Conservation (phyloP, 2,888 invertebrate genomes). For the Drosophila trichaetosa region DNA sequence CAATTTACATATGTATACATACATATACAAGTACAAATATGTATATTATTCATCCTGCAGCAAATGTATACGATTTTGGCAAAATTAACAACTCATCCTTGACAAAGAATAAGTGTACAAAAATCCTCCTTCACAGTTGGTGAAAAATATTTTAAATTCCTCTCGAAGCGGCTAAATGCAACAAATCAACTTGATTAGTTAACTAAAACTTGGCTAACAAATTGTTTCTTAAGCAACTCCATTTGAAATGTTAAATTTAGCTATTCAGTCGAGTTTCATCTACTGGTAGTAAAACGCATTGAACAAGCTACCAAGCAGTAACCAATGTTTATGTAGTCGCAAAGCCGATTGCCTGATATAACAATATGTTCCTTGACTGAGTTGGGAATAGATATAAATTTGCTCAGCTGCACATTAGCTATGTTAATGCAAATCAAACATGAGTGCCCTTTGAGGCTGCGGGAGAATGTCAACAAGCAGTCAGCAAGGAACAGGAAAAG, state of each 20-base stretch:
- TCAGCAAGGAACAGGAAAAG: constrained; percentile 13
- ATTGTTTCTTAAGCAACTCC: neutral
- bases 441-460: constrained; percentile 5
- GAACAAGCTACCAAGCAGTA: neutral
- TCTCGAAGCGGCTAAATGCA: neutral
- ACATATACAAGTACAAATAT: no score
- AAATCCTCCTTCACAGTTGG: neutral
- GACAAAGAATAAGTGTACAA: neutral
- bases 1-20: neutral
- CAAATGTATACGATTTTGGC: neutral
- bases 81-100: neutral
- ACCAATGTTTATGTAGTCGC: constrained; percentile 33
- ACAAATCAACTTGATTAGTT: neutral
- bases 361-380: constrained; percentile 30
- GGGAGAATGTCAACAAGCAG: constrained; percentile 44
- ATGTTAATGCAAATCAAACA: constrained; percentile 36
- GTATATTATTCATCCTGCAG: neutral
- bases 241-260: neutral
- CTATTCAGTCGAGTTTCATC: neutral
- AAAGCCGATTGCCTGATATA: constrained; percentile 10
- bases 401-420: constrained; percentile 41
- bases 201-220: neutral
- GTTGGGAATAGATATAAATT: constrained; percentile 63
- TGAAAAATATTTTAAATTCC: neutral
- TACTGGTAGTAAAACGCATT: neutral